Evolutionary conservation across 1,140 invertebrate genomes (phyloP), one percentile per base, ranked within the genome.

Genomic region (Nasonia giraulti): DNA sequence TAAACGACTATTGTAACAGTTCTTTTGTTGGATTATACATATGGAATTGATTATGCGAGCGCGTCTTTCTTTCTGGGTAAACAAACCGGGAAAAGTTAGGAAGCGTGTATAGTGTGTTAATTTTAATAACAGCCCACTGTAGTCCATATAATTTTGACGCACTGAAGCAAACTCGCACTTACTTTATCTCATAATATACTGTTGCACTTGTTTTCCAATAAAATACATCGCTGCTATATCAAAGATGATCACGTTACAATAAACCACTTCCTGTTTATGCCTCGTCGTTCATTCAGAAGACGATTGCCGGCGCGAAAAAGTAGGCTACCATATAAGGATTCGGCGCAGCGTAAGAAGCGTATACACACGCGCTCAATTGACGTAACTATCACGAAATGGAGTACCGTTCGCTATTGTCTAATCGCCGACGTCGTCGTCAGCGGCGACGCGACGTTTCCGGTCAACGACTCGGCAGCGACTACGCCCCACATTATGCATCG

Each of bases 351-450:
- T 33, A 44, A 44, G 73, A 74, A 20, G 37, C 3, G n/a, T 40
- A 27, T 11, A 31, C 11, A n/a, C 66, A 77, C 27, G 12, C 27
- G 27, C 55, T 31, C 69, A 71, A 8, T 84, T 84, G 76, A 79
- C 66, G 82, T 79, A 79, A 73, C 82, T 27, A 79, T 84, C 76
- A 84, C 82, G 82, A 84, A 84, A 80, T 23, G 69, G 8, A 37
- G 62, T 81, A 80, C 84, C 84, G 84, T 85, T 50, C 2, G 23
- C 69, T 75, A 85, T 81, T 85, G 84, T 81, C 84, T 81, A 81
- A 85, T 77, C 79, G 37, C 20, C 27, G 27, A 10, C 68, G 3
- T 33, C 37, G 62, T 44, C 40, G 74, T 62, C 23, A 3, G 5
- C n/a, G 50, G 33, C n/a, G 37, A 69, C 11, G n/a, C 77, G 50